These are phyloP conservation scores for Brachypalpus laphriformis DNA, from an alignment of 2,888 invertebrate genomes.

Conservation along the genomic window DNA sequence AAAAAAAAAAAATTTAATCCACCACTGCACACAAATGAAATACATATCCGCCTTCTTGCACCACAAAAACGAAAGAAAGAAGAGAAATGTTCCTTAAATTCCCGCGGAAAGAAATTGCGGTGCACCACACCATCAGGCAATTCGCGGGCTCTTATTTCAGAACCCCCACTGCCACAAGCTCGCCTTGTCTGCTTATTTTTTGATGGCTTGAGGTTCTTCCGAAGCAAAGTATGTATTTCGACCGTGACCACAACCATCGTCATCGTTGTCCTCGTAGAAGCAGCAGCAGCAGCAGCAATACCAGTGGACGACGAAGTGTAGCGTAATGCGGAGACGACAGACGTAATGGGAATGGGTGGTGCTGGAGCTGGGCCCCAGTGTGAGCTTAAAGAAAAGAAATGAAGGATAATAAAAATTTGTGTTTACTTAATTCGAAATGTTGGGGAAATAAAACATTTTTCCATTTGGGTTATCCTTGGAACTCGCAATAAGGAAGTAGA, in stretches of 20 bases:
- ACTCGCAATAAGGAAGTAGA: constrained; percentile 17
- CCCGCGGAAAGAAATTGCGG: constrained; percentile 58
- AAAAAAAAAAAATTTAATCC: constrained; percentile 35
- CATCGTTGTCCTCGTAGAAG: neutral
- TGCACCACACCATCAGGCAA: constrained; percentile 51
- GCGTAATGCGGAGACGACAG: neutral
- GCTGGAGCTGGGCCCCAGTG: neutral
- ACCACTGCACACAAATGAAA: constrained; percentile 51
- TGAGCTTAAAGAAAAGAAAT: constrained; percentile 24
- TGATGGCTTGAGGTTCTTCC: constrained; percentile 14
- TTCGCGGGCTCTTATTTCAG: constrained; percentile 58
- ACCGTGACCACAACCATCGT: constrained; percentile 23
- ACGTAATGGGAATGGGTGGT: neutral
- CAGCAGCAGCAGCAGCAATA: neutral
- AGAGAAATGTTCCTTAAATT: constrained; percentile 50
- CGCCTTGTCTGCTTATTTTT: neutral
- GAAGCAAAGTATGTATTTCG: constrained; percentile 25
- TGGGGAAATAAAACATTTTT: constrained; percentile 44
- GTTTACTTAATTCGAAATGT: constrained; percentile 56
- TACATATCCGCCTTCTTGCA: constrained; percentile 49
- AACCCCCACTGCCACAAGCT: constrained; percentile 3
- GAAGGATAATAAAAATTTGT: constrained; percentile 55
- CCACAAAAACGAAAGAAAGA: neutral
- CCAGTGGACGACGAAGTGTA: neutral
- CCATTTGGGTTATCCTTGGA: constrained; percentile 38